Conservation (phyloP, 2,888 invertebrate genomes). For the Synanthedon myopaeformis region DNA sequence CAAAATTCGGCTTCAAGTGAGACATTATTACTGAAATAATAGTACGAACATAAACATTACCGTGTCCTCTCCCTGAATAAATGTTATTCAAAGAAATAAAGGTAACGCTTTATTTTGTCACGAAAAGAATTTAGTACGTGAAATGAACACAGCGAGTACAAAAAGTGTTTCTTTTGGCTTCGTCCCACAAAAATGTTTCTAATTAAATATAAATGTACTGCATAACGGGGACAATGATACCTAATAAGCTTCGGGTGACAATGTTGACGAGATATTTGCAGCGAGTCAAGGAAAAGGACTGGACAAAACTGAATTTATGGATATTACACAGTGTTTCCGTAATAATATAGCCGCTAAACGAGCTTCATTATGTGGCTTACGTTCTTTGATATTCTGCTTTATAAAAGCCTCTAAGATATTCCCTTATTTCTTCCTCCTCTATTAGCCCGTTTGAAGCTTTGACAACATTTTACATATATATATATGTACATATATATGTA, state of each 20-base stretch:
- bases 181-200: conserved; percentile 16
- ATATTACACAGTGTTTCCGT: conserved; percentile 23
- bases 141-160: conserved; percentile 3
- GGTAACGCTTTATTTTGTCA: conserved; percentile 21
- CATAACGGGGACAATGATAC: conserved; percentile 27
- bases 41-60: no score
- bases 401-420: background rate
- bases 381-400: background rate
- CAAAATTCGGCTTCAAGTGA: no score
- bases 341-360: conserved; percentile 14
- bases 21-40: no score
- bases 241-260: conserved; percentile 33
- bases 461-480: no score
- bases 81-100: conserved; percentile 26
- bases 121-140: conserved; percentile 8
- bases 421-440: no score
- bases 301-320: conserved; percentile 32
- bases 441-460: no score
- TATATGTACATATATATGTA: no score
- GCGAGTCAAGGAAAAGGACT: conserved; percentile 21
- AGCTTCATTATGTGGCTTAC: conserved; percentile 3
- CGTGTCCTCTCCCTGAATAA: conserved; percentile 13
- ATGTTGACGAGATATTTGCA: conserved; percentile 21
- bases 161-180: conserved; percentile 6
- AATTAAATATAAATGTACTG: conserved; percentile 25